Base-by-base conservation (phyloP, 2,797 vertebrate species). In the Tragopan temminckii region DNA sequence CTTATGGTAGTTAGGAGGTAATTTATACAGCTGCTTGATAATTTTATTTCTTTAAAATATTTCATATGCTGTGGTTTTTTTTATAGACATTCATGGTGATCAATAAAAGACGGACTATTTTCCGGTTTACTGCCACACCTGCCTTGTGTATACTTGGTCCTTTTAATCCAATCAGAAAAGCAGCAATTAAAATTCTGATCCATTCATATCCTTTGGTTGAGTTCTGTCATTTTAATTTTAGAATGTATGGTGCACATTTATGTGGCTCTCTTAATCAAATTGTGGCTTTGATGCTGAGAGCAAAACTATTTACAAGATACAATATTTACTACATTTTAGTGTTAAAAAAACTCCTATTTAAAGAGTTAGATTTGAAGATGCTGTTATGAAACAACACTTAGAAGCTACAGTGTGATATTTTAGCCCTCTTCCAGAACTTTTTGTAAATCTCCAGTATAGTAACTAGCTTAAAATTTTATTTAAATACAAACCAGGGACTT, bases 61-160 rank as follows among this genome's bases (percentile, higher is more conserved):
- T 86, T 94, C 12, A 14, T 25, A 23, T 46, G 6, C 5, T 66
- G 0, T 76, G 3, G 79, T 9, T 58, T 35, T 33, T 33, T 10
- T n/a, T 82, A 18, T 98, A 99, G 99, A 99, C 98, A 29, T 99
- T 99, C 97, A 98, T 99, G 98, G 99, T 99, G 95, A 58, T 99
- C 69, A 99, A 99, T 97, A 98, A 98, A 97, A 98, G 98, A 90
- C 99, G 98, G 95, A 98, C 96, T 87, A 99, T 99, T 96, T 99
- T 98, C 98, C 98, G 99, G 90, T 99, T 99, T 98, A 98, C 98
- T 91, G 98, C 99, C 97, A 98, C 98, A 5, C 98, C 97, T 69
- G 98, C 99, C 68, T 95, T 99, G 90, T 99, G 98, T 95, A 96
- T 99, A 74, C 93, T 99, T 50, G 98, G 96, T 64, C 99, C 99